Evolutionary conservation across 2,888 invertebrate species (phyloP), one percentile per base, ranked within the genome.

Genomic region (Campoletis raptor): DNA sequence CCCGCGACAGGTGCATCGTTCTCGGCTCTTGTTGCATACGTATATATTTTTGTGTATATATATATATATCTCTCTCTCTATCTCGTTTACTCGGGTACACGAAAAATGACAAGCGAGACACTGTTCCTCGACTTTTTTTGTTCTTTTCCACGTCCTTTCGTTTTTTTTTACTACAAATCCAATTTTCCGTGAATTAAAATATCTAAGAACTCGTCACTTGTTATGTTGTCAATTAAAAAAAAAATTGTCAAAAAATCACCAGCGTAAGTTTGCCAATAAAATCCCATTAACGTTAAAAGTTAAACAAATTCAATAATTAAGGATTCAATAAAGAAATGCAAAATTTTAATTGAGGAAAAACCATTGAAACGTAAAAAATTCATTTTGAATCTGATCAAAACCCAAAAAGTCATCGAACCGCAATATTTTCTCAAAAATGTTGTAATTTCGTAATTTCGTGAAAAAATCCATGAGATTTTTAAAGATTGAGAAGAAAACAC

Each of bases 1-100:
- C 72, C 36, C 69, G 83, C 81, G 87, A 87, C 88, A 88, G 88
- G 87, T 88, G 87, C 81, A 83, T 77, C 83, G 74, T 77, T 70
- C 40, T 85, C 78, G 66, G 78, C 57, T 54, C 64, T 24, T 30
- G 64, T 37, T 70, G 37, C 72, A 45, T 73, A 42, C 61, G 45
- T 40, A 6, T 64, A 64, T 54, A 61, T 3, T 30, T 30, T 30
- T 30, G 2, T 30, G 30, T 30, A 3, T 54, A 52, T 70, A 54
- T 79, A 57, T 40, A 66, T 24, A 37, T 54, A 48, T 67, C 40
- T 54, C 76, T 66, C 52, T 66, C 52, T 30, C 40, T 48, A 54
- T 77, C 80, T n/a, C 10, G 66, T 36, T 70, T 45, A 36, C 24
- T 61, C 40, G 48, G 69, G n/a, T 40, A 78, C 52, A 40, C 37